phyloP scores from a whole-genome alignment of 2,888 invertebrate genomes.

The Linyphia triangularis region DNA sequence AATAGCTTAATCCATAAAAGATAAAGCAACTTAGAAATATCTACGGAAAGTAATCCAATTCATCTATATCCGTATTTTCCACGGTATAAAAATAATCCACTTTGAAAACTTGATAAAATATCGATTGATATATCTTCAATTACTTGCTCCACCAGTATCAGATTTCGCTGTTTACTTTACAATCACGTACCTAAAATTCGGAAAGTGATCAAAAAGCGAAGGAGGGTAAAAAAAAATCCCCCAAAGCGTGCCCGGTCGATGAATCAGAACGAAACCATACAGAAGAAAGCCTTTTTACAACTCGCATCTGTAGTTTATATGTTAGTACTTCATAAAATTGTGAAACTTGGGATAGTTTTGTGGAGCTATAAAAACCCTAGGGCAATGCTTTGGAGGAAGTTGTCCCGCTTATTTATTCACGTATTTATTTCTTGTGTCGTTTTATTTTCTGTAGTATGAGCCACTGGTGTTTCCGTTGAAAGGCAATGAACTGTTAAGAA shows the following conservation, averaged over 20 bases:
- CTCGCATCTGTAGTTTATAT: conserved; percentile 44
- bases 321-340: conserved; percentile 66
- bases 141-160: conserved; percentile 13
- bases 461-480: background rate
- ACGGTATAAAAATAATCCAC: conserved; percentile 18
- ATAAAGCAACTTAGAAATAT: too few relatives aligned
- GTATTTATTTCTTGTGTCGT: conserved; percentile 32
- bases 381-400: conserved; percentile 14
- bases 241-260: background rate
- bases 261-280: conserved; percentile 16
- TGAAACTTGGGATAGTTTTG: conserved; percentile 50
- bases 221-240: background rate
- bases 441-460: conserved; percentile 8
- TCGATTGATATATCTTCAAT: conserved; percentile 33
- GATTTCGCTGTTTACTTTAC: conserved; percentile 52
- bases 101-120: conserved; percentile 35
- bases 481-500: conserved; percentile 27
- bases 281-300: conserved; percentile 42
- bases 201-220: background rate
- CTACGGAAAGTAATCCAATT: too few relatives aligned
- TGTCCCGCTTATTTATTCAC: conserved; percentile 31
- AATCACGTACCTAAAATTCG: conserved; percentile 42
- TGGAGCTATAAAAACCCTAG: conserved; percentile 41
- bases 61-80: conserved; percentile 1
- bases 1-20: too few relatives aligned